Evolutionary conservation across 1,140 invertebrate species (phyloP).

Genomic region (Drosophila orosa): DNA sequence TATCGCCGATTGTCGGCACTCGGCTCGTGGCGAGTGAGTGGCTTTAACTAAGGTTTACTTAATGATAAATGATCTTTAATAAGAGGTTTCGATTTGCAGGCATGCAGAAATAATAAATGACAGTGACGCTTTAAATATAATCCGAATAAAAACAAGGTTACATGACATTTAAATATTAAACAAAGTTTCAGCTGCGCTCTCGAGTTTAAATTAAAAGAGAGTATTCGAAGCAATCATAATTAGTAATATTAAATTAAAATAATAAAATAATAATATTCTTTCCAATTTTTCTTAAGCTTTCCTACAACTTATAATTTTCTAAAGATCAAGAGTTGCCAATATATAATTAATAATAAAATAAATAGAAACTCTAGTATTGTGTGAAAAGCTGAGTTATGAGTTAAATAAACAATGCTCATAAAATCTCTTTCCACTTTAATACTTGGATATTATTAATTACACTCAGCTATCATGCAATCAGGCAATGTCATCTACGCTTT

Average conservation of each 20-base stretch:
- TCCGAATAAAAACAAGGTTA: not conserved
- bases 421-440: not conserved
- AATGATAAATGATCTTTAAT: conserved; percentile 42
- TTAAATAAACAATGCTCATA: not conserved
- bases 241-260: too few relatives aligned
- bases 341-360: not conserved
- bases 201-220: too few relatives aligned
- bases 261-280: too few relatives aligned
- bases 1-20: conserved; percentile 13
- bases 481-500: conserved; percentile 17
- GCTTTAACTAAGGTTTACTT: conserved; percentile 1
- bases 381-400: not conserved
- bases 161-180: not conserved
- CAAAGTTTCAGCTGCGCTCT: not conserved
- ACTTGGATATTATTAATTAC: conserved; percentile 9
- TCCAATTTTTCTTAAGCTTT: not conserved
- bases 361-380: not conserved
- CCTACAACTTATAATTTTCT: not conserved
- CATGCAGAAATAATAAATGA: not conserved
- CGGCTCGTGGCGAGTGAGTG: conserved; percentile 14
- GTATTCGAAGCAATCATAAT: too few relatives aligned
- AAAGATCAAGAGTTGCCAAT: too few relatives aligned
- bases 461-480: conserved; percentile 25
- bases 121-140: not conserved
- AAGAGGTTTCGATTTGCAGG: conserved; percentile 7